phyloP scores from a whole-genome alignment of 2,888 invertebrate genomes.

The Agrochola lychnidis region DNA sequence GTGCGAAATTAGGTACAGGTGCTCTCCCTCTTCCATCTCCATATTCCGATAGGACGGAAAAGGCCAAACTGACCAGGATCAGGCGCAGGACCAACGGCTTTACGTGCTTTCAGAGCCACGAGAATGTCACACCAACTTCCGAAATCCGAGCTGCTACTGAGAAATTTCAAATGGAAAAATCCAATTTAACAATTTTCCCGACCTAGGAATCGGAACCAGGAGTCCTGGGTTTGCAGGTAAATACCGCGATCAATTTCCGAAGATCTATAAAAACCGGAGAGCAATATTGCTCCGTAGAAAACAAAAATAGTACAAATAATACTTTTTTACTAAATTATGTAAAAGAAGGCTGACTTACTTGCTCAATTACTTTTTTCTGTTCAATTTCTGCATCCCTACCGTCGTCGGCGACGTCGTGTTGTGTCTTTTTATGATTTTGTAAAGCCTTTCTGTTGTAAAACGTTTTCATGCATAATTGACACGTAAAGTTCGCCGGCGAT shows the following conservation, averaged over 20 bases:
- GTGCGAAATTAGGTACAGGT: background rate
- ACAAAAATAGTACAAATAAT: background rate
- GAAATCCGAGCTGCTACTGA: background rate
- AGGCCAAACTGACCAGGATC: background rate
- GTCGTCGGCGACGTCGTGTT: conserved; percentile 76
- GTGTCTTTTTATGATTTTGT: conserved; percentile 83
- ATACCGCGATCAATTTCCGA: background rate
- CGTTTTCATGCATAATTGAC: conserved; percentile 83
- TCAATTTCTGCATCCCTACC: conserved; percentile 73
- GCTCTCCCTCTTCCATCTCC: background rate
- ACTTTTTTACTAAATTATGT: background rate
- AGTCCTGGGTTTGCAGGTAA: too few species aligned
- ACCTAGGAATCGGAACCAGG: background rate
- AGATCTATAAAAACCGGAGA: background rate
- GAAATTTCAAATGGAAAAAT: background rate
- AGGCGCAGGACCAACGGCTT: too few species aligned
- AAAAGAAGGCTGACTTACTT: conserved; percentile 55
- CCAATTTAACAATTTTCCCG: background rate
- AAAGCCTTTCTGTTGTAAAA: conserved; percentile 84
- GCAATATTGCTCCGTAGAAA: background rate
- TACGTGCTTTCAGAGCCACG: too few species aligned
- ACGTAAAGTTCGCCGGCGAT: conserved; percentile 74
- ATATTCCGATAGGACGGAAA: background rate
- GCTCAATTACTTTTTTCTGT: conserved; percentile 61
- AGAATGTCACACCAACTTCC: background rate